Evolutionary conservation across 2,888 invertebrate genomes (phyloP).

Genomic region (Sepiola atlantica): DNA sequence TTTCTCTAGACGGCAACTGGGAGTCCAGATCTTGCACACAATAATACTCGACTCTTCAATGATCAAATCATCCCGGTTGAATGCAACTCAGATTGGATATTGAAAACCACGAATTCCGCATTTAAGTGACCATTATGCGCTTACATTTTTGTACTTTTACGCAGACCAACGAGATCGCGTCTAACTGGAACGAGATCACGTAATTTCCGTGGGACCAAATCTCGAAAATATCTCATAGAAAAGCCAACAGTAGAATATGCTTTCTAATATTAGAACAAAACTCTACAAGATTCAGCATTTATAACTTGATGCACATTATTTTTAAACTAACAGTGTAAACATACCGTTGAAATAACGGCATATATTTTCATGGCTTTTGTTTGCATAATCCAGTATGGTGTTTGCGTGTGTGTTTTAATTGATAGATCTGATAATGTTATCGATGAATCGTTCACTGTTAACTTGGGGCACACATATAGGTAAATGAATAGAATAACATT

Average conservation of each 20-base stretch:
- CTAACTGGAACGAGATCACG: not conserved
- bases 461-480: too few species aligned
- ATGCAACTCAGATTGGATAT: slow-evolving; percentile 13
- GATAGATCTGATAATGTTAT: too few species aligned
- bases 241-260: not conserved
- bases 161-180: not conserved
- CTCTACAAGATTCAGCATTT: not conserved
- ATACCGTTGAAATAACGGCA: too few species aligned
- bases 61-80: slow-evolving; percentile 32
- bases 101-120: not conserved
- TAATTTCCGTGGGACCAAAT: not conserved
- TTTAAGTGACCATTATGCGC: slow-evolving; percentile 32
- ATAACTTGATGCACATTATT: too few species aligned
- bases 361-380: too few species aligned
- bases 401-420: too few species aligned
- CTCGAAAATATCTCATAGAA: not conserved
- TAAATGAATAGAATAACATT: too few species aligned
- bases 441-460: too few species aligned
- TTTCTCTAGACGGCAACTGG: not conserved
- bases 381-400: too few species aligned
- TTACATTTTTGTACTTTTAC: slow-evolving; percentile 1
- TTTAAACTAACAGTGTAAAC: too few species aligned
- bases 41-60: not conserved
- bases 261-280: not conserved
- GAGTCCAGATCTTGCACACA: not conserved